These are phyloP conservation scores for Protobothrops mucrosquamatus DNA, from an alignment of 2,113 vertebrate species.

Conservation along the genomic window DNA sequence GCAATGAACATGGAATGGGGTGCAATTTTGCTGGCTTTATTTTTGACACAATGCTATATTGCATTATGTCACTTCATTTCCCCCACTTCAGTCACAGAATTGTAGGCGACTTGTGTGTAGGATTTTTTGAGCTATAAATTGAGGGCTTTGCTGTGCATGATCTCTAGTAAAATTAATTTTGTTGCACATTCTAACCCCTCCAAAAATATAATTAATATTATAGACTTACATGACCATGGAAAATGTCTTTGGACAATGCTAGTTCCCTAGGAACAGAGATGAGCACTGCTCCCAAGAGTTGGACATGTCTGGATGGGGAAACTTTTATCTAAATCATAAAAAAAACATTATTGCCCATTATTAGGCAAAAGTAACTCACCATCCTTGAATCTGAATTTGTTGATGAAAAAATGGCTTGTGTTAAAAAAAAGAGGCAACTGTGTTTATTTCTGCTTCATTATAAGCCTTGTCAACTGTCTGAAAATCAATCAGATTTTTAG, in stretches of 20 bases:
- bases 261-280: too few species aligned
- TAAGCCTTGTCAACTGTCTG: background rate
- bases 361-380: background rate
- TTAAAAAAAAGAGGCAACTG: background rate
- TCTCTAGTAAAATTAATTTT: background rate
- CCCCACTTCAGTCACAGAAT: background rate
- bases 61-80: background rate
- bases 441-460: fast-evolving
- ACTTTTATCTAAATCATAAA: too few species aligned
- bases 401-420: background rate
- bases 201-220: background rate
- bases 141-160: background rate
- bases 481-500: background rate
- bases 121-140: background rate
- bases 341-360: background rate
- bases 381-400: background rate
- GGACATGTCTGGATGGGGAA: too few species aligned
- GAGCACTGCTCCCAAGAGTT: too few species aligned
- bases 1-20: background rate
- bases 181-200: background rate
- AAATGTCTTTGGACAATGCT: too few species aligned
- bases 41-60: background rate
- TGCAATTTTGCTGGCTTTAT: background rate
- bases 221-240: background rate
- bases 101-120: background rate